A percentile compares a stretch with the other conserved stretches of the same genome.
Conservation (phyloP, 1,140 invertebrate genomes). For the Macrobrachium nipponense region DNA sequence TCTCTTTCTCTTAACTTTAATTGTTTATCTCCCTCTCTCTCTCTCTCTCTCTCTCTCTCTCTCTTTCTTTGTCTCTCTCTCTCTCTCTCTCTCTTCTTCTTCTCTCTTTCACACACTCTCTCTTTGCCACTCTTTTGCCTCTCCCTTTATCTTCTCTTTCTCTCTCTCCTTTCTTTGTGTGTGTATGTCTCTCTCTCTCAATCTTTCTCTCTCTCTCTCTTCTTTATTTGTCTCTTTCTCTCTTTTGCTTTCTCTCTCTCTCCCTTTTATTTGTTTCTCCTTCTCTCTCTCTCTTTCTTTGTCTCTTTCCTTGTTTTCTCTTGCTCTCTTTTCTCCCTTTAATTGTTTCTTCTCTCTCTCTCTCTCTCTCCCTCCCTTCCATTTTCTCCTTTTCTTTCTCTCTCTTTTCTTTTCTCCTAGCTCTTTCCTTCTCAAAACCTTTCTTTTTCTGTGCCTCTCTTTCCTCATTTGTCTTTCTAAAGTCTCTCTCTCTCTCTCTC, state of each 20-base stretch:
- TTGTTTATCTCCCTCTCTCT: conserved; percentile 34
- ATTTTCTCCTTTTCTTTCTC: neutral
- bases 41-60: conserved; percentile 14
- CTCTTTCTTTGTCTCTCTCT: neutral
- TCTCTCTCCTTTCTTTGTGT: neutral
- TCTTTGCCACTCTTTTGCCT: too few species aligned
- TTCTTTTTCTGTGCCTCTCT: neutral
- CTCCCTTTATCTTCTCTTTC: neutral
- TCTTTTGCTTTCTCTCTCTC: conserved; percentile 18
- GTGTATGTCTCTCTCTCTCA: neutral
- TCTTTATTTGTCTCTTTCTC: neutral
- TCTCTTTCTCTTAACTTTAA: conserved; percentile 34
- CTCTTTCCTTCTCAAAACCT: too few species aligned
- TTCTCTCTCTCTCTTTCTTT: too few species aligned
- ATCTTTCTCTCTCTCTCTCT: neutral
- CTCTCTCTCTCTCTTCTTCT: neutral
- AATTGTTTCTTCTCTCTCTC: neutral
- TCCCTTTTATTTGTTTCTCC: neutral
- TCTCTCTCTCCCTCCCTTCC: neutral
- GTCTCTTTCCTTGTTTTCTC: neutral
- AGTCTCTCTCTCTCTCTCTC: neutral
- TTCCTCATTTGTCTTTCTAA: too few species aligned
- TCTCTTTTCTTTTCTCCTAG: neutral
- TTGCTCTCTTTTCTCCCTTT: neutral
- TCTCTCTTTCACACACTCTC: neutral